These are phyloP conservation scores for Stictonetta naevosa DNA, from an alignment of 2,113 vertebrate species.

Conservation along the genomic window DNA sequence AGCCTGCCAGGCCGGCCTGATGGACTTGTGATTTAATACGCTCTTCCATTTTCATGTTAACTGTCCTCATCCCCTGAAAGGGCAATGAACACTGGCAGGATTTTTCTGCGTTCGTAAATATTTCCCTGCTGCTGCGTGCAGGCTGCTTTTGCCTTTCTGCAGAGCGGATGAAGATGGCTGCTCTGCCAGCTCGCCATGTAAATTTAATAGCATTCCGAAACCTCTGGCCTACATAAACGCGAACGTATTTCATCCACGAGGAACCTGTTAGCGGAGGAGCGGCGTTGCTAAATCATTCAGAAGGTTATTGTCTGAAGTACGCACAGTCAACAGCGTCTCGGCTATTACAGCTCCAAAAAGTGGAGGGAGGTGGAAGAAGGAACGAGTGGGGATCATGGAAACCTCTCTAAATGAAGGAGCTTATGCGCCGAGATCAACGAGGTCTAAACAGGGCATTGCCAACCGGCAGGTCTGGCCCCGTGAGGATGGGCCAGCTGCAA, in stretches of 20 bases:
- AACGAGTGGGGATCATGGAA: background rate
- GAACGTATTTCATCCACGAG: conserved; percentile 11
- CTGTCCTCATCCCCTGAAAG: background rate
- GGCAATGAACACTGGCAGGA: background rate
- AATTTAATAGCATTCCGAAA: conserved; percentile 59
- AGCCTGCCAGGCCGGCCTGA: background rate
- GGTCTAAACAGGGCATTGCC: background rate
- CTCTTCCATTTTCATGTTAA: background rate
- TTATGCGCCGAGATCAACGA: background rate
- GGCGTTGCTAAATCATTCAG: conserved; percentile 47
- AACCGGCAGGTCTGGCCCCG: conserved; percentile 17
- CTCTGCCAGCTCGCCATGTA: conserved; percentile 32
- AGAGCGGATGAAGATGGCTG: background rate
- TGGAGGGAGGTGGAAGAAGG: background rate
- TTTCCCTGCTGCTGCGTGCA: conserved; percentile 9
- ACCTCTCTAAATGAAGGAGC: background rate
- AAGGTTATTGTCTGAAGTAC: conserved; percentile 39
- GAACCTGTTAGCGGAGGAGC: conserved; percentile 24
- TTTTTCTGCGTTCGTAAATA: background rate
- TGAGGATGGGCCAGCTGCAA: background rate
- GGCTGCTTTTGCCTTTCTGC: background rate
- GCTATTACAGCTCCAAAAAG: conserved; percentile 11
- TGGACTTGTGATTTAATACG: background rate
- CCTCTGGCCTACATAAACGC: conserved; percentile 38
- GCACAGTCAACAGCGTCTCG: background rate